Evolutionary conservation across 2,113 vertebrate species (phyloP), one percentile per base, ranked within the genome.

Genomic region (Upupa epops): DNA sequence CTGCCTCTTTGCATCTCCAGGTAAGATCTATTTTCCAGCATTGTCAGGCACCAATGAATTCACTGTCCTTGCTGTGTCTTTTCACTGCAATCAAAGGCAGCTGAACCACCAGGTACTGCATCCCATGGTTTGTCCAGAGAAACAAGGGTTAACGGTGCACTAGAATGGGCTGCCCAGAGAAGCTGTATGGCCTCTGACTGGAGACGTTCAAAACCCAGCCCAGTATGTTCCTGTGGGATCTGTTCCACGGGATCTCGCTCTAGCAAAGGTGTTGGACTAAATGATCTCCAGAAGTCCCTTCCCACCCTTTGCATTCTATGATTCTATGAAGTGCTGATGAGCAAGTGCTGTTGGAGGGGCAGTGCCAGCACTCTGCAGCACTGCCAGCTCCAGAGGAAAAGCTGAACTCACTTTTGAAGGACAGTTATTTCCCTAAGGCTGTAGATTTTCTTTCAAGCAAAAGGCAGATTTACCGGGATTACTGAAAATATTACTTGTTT

Each of bases 91-190:
- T 32, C 59, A 21, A 28, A 2, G 13, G 11, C 54, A 24, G 28
- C 19, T 25, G 18, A 81, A 52, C 14, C 3, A 1, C 17, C 52
- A 73, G 36, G 28, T 28, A 37, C 29, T 1, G 3, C 48, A 60
- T 9, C 40, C 45, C 34, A 3, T 25, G 2, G 9, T n/a, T 37
- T 9, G 20, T 8, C 12, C 0, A 0, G 25, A 24, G 32, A 70
- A 20, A 25, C 1, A 14, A 49, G 40, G 40, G 40, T 42, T 42
- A 42, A 42, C 40, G 15, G 40, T 12, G 40, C 40, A 42, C 40
- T 42, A 12, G 11, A 42, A 42, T 15, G 15, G 40, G 40, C 40
- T 42, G 40, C 40, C 40, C 40, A 42, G 40, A 42, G 40, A 42
- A 15, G 40, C 15, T 42, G 40, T 42, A 15, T 15, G 15, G 40